A percentile compares a stretch with the other conserved stretches of the same genome.
phyloP scores from a whole-genome alignment of 2,888 invertebrate species.

The Campopleginae sp. region DNA sequence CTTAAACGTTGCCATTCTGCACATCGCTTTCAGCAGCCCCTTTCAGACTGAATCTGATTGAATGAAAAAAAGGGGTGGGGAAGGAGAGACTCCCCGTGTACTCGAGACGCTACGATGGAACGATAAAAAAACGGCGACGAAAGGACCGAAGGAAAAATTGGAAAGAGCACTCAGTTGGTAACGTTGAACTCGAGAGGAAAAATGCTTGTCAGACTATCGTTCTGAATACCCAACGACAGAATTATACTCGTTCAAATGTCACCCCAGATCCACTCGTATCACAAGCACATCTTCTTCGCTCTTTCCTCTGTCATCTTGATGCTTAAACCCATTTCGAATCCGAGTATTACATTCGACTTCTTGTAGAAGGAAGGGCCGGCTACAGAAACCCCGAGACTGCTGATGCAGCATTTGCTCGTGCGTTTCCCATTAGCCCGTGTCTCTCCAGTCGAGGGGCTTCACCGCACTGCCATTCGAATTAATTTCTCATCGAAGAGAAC shows the following conservation, averaged over 20 bases:
- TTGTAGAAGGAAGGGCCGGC: neutral
- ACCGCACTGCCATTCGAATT: constrained; percentile 14
- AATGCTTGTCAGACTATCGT: neutral
- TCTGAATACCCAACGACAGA: constrained; percentile 12
- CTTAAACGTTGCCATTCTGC: neutral
- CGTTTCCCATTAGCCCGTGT: neutral
- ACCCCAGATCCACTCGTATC: constrained; percentile 14
- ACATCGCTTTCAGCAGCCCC: neutral
- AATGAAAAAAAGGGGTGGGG: neutral
- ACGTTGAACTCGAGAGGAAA: neutral
- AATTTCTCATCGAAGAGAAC: constrained; percentile 15
- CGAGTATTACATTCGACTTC: constrained; percentile 18
- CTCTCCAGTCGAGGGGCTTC: constrained; percentile 22
- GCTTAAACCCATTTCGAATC: constrained; percentile 30
- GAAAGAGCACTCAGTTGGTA: neutral
- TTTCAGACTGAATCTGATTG: constrained; percentile 3
- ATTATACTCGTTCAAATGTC: constrained; percentile 25
- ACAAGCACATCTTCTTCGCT: constrained; percentile 5
- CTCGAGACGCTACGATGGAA: neutral
- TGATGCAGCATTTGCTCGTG: constrained; percentile 8
- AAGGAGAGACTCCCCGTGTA: neutral
- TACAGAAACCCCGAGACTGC: constrained; percentile 41
- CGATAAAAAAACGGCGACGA: neutral
- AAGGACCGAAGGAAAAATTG: neutral
- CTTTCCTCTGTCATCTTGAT: constrained; percentile 21